A percentile compares a stretch with the other conserved stretches of the same genome.
Evolutionary conservation across 1,140 invertebrate species (phyloP).

Genomic region (Acromyrmex echinatior): DNA sequence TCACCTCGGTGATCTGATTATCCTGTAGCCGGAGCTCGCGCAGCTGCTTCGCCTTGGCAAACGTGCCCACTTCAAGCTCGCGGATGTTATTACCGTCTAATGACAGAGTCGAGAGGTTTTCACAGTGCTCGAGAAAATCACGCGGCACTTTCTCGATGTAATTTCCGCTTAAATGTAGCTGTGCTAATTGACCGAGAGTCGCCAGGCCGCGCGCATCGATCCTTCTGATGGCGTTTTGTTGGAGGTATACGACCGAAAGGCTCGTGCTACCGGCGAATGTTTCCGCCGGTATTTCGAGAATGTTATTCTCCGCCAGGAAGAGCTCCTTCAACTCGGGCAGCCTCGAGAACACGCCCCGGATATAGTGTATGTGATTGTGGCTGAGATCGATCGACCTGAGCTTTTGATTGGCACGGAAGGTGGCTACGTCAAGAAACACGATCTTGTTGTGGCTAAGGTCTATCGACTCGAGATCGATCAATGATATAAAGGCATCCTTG

Average conservation of each 20-base stretch:
- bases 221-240: conserved; percentile 93
- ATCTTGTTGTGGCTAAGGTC: conserved; percentile 96
- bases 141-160: conserved; percentile 92
- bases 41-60: conserved; percentile 91
- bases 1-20: conserved; percentile 92
- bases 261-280: conserved; percentile 93
- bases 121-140: conserved; percentile 91
- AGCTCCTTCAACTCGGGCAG: conserved; percentile 93
- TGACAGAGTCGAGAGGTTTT: conserved; percentile 93
- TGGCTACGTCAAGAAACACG: conserved; percentile 90
- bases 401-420: conserved; percentile 91
- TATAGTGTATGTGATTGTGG: conserved; percentile 95
- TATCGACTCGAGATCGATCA: conserved; percentile 92
- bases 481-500: conserved; percentile 91
- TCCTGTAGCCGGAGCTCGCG: conserved; percentile 94
- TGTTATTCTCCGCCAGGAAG: conserved; percentile 96
- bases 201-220: conserved; percentile 91
- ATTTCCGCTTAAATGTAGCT: conserved; percentile 95
- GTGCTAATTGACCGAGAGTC: conserved; percentile 91
- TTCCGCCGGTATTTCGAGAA: conserved; percentile 93
- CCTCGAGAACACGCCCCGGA: conserved; percentile 93
- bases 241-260: conserved; percentile 94
- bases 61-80: conserved; percentile 93
- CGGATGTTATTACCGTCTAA: conserved; percentile 96
- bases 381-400: conserved; percentile 94